phyloP scores from a whole-genome alignment of 2,113 vertebrate genomes.

The Petaurus breviceps region DNA sequence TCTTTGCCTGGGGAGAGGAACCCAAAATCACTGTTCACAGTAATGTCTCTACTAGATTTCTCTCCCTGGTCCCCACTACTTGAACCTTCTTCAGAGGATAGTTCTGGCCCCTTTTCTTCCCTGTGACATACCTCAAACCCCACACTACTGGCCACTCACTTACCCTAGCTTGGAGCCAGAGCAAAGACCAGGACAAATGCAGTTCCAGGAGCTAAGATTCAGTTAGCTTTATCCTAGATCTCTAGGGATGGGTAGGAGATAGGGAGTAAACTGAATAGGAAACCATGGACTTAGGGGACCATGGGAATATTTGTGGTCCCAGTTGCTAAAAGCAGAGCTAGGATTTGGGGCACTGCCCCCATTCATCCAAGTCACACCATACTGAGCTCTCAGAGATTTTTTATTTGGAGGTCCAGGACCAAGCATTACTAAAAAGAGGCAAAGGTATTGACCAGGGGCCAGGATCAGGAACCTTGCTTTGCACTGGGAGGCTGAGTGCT shows the following conservation, averaged over 20 bases:
- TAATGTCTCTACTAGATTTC: background rate
- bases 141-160: background rate
- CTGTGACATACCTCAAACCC: background rate
- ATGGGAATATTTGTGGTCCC: background rate
- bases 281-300: background rate
- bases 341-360: background rate
- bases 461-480: background rate
- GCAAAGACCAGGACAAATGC: background rate
- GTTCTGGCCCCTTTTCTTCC: background rate
- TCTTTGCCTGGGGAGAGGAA: background rate
- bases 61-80: background rate
- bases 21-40: background rate
- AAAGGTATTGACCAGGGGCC: background rate
- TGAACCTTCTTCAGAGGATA: background rate
- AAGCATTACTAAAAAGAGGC: background rate
- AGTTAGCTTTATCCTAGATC: slow-evolving; percentile 21
- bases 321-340: slow-evolving; percentile 34
- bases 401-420: background rate
- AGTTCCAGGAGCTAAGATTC: background rate
- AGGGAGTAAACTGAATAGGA: background rate
- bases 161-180: background rate
- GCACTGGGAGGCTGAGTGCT: background rate
- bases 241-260: background rate
- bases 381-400: background rate
- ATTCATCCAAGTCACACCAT: background rate